Conservation (phyloP, 2,113 vertebrate species). For the Empidonax traillii region DNA sequence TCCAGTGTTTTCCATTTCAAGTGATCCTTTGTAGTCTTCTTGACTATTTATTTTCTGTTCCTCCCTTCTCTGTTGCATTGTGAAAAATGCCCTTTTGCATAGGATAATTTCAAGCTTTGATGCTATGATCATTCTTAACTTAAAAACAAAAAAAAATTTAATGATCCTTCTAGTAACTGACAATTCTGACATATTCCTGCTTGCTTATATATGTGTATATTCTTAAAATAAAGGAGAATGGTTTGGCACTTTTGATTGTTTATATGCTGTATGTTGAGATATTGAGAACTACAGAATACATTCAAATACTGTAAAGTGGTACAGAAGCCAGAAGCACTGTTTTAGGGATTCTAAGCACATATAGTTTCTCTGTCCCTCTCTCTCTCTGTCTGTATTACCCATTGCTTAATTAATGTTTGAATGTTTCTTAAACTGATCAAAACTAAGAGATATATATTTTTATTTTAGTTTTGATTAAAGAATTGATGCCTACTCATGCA, state of each 20-base stretch:
- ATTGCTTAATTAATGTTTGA: not conserved
- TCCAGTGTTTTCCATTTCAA: not conserved
- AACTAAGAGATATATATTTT: not conserved
- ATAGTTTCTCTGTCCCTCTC: fast-evolving
- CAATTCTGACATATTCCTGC: not conserved
- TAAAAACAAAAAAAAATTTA: not conserved
- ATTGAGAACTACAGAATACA: not conserved
- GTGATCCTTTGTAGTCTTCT: not conserved
- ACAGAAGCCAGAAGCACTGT: not conserved
- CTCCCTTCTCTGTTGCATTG: not conserved
- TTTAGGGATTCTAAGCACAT: not conserved
- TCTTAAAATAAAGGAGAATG: not conserved
- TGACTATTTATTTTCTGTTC: not conserved
- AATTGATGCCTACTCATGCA: not conserved
- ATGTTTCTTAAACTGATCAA: not conserved
- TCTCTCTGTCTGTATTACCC: not conserved
- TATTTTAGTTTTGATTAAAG: not conserved
- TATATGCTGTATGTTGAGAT: not conserved
- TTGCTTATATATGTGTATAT: not conserved
- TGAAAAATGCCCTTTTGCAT: not conserved
- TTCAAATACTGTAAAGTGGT: not conserved
- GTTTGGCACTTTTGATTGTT: not conserved
- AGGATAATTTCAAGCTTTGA: not conserved
- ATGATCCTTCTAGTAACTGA: not conserved
- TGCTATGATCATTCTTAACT: not conserved